phyloP scores from a whole-genome alignment of 2,888 invertebrate species.

The Morinoia aosen region DNA sequence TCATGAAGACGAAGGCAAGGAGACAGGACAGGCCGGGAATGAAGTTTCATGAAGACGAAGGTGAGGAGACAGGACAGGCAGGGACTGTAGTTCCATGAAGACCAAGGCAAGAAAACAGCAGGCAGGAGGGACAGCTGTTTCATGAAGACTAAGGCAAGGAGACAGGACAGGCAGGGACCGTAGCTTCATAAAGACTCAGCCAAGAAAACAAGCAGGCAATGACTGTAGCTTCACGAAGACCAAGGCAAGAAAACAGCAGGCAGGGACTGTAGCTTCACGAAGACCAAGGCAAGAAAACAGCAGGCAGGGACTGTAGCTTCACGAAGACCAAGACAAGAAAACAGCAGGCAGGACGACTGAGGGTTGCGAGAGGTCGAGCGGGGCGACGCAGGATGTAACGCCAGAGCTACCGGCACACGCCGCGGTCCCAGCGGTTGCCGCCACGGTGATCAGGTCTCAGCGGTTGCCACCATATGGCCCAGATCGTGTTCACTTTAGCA shows the following conservation, averaged over 20 bases:
- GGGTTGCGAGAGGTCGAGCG: not conserved
- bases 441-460: conserved; percentile 47
- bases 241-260: too few relatives aligned
- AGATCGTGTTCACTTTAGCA: conserved; percentile 52
- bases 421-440: conserved; percentile 12
- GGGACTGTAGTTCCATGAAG: too few relatives aligned
- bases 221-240: too few relatives aligned
- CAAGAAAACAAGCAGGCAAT: too few relatives aligned
- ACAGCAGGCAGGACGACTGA: not conserved
- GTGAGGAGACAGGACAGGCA: not conserved
- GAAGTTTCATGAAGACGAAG: not conserved
- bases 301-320: not conserved
- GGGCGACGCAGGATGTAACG: conserved; percentile 12
- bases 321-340: not conserved
- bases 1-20: too few relatives aligned
- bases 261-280: not conserved
- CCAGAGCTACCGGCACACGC: conserved; percentile 42
- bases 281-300: not conserved
- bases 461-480: conserved; percentile 52
- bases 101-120: too few relatives aligned
- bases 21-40: not conserved
- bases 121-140: too few relatives aligned
- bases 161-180: too few relatives aligned
- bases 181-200: too few relatives aligned
- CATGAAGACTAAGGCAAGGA: too few relatives aligned